Base-by-base conservation (phyloP, 2,113 vertebrate species). In the Poecile atricapillus region DNA sequence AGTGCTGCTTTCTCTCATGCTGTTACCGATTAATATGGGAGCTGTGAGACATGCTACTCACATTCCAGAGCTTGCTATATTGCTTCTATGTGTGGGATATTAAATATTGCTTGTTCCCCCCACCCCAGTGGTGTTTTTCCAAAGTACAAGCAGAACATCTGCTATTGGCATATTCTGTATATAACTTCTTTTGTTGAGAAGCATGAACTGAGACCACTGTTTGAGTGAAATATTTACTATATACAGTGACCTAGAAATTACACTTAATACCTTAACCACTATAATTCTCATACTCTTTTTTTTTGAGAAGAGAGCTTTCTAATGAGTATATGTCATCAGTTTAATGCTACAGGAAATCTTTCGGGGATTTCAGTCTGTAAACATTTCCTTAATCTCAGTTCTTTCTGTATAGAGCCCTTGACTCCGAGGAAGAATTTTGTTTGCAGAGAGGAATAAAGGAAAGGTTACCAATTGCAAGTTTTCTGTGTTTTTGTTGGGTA, bases 391-490 rank as follows among this genome's bases (percentile, higher is more conserved):
- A 80, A 33, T 64, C 62, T 68, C 18, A 13, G 13, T 74, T 93
- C 88, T 80, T 71, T 85, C 62, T 80, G 17, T 82, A 8, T 20
- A 70, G 56, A 89, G 25, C 22, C 39, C n/a, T 89, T 78, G 24
- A 79, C 52, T 80, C 63, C 67, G 60, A 90, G 59, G 49, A 88
- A 44, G 28, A 52, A 7, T 69, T 88, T 76, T 90, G 23, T 86
- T 88, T 95, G 19, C 63, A 64, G 76, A 92, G 37, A 56, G 30
- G 70, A 92, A 44, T 71, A 90, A 92, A 95, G 44, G 16, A 83
- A 68, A 90, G 71, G 68, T 86, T 88, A 73, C n/a, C 44, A 41
- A 11, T 16, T 76, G 43, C 49, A 83, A 24, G 27, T 68, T 76
- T 92, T 90, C 33, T 60, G 15, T 71, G n/a, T 2, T 73, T 87